Conservation (phyloP, 2,797 vertebrate species). For the Oreochromis grahami region DNA sequence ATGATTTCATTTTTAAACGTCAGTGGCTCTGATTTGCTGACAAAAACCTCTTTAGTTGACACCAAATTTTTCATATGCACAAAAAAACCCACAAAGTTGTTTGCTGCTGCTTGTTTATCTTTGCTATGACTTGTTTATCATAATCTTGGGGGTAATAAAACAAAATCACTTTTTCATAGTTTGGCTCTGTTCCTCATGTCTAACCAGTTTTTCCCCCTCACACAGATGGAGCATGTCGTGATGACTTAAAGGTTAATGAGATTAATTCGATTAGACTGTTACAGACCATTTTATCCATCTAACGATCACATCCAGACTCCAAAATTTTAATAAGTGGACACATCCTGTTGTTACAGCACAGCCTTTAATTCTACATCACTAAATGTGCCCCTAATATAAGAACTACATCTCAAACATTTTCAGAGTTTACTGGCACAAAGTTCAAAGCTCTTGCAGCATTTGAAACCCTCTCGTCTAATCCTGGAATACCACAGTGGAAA, state of each 20-base stretch:
- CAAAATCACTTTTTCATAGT: background rate
- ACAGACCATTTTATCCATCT: background rate
- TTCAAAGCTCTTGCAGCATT: background rate
- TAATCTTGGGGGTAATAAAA: background rate
- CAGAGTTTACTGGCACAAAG: background rate
- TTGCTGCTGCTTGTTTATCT: background rate
- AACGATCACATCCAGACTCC: background rate
- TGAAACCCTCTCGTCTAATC: background rate
- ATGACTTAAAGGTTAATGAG: background rate
- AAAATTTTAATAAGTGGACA: background rate
- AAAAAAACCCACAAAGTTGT: too few relatives aligned
- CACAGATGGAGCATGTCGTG: background rate
- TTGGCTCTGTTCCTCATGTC: background rate
- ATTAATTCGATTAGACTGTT: background rate
- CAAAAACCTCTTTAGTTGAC: too few relatives aligned
- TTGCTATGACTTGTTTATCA: background rate
- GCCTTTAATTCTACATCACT: background rate
- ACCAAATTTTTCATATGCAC: too few relatives aligned
- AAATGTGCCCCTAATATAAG: background rate
- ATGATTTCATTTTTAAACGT: too few relatives aligned
- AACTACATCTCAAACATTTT: background rate
- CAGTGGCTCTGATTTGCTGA: too few relatives aligned
- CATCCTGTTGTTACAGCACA: background rate
- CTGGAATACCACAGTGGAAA: background rate
- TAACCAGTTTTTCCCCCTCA: background rate